Evolutionary conservation across 2,888 invertebrate genomes (phyloP).

Genomic region (Catocala fraxini): DNA sequence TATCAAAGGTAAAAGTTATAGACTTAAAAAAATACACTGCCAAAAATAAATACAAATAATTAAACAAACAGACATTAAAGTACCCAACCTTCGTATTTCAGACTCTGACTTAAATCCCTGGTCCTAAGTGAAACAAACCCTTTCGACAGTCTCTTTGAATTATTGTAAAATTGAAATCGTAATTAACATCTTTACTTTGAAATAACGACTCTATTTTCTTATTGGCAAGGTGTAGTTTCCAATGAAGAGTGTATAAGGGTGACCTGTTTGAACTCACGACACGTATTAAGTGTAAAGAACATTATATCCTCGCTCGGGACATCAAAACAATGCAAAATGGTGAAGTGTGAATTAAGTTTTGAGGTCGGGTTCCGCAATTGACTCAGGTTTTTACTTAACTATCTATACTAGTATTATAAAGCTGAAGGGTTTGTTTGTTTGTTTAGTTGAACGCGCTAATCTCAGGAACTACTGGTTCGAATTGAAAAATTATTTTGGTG

Average conservation of each 20-base stretch:
- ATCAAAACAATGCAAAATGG: conserved; percentile 50
- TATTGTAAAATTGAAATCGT: conserved; percentile 53
- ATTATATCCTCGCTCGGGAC: conserved; percentile 45
- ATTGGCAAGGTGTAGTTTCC: conserved; percentile 16
- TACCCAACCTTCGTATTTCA: no score
- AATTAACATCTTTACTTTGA: conserved; percentile 34
- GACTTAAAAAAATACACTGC: no score
- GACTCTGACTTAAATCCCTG: conserved; percentile 2
- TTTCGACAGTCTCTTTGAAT: conserved; percentile 36
- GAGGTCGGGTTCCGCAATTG: conserved; percentile 10
- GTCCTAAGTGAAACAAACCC: conserved; percentile 13
- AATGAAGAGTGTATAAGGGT: conserved; percentile 8
- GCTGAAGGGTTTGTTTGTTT: no score
- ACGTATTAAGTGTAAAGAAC: conserved; percentile 55
- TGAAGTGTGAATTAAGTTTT: conserved; percentile 30
- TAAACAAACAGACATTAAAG: no score
- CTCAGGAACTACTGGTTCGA: no score
- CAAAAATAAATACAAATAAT: no score
- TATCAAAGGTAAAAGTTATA: no score
- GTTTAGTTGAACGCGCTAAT: no score
- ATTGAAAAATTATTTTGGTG: no score
- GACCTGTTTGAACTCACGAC: conserved; percentile 42
- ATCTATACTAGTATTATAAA: no score
- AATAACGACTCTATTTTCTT: conserved; percentile 15
- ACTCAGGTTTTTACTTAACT: not conserved